A percentile compares a stretch with the other conserved stretches of the same genome.
phyloP scores from a whole-genome alignment of 1,140 invertebrate genomes.

The Drosophila yakuba region DNA sequence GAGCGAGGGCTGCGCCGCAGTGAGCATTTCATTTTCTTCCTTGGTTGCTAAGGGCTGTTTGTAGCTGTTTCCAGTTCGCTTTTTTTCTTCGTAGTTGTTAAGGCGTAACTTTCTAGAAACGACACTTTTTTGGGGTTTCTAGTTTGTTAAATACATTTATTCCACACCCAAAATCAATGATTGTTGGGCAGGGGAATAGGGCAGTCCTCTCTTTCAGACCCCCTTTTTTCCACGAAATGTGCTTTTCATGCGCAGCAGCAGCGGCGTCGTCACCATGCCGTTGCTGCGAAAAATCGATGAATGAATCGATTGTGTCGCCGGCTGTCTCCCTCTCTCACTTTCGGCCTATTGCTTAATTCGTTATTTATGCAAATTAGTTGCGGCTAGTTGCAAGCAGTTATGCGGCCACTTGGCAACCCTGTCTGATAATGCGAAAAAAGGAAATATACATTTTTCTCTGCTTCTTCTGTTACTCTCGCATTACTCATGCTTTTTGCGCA shows the following conservation, averaged over 20 bases:
- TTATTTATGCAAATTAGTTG: constrained; percentile 57
- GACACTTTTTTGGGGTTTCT: constrained; percentile 30
- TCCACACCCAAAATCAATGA: constrained; percentile 51
- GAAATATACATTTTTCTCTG: constrained; percentile 16
- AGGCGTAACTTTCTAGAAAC: constrained; percentile 49
- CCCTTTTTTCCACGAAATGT: constrained; percentile 58
- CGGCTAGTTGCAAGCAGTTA: constrained; percentile 30
- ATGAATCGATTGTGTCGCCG: constrained; percentile 81
- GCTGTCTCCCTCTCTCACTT: constrained; percentile 23
- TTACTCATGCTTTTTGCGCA: constrained; percentile 74
- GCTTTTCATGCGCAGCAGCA: constrained; percentile 74
- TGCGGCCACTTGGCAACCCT: constrained; percentile 69
- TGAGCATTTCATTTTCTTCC: constrained; percentile 35
- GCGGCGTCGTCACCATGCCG: constrained; percentile 35
- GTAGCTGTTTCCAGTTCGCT: constrained; percentile 34
- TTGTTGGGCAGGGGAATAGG: background rate
- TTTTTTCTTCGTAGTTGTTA: constrained; percentile 47
- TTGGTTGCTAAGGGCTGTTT: constrained; percentile 79
- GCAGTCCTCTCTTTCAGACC: constrained; percentile 16
- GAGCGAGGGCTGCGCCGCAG: constrained; percentile 68
- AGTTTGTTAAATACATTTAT: constrained; percentile 61
- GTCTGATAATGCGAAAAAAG: constrained; percentile 50
- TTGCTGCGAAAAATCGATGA: constrained; percentile 84
- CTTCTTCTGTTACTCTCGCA: constrained; percentile 61
- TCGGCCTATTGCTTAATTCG: constrained; percentile 15